phyloP scores from a whole-genome alignment of 1,140 invertebrate species.

The Sycophaga agraensis region DNA sequence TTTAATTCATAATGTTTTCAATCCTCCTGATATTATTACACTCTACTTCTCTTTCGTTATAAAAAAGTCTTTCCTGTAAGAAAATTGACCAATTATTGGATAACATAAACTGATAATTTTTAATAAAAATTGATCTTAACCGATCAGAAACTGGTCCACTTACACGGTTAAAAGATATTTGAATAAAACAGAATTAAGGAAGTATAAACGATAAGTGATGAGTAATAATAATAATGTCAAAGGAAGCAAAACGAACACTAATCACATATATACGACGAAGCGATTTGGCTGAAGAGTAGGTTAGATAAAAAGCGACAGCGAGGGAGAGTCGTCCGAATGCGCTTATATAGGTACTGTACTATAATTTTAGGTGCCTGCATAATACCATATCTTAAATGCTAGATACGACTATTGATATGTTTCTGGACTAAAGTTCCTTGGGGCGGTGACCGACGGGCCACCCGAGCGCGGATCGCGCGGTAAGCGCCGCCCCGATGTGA shows the following conservation, averaged over 20 bases:
- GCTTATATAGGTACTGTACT: conserved; percentile 23
- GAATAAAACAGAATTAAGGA: too few relatives aligned
- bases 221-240: neutral
- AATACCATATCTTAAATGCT: conserved; percentile 30
- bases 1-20: too few relatives aligned
- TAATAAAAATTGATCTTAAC: too few relatives aligned
- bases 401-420: conserved; percentile 33
- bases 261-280: neutral
- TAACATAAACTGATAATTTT: too few relatives aligned
- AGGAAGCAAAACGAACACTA: neutral
- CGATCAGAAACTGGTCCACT: too few relatives aligned
- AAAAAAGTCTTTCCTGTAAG: too few relatives aligned
- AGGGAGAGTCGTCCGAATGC: conserved; percentile 20
- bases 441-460: conserved; percentile 25
- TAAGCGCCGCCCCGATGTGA: conserved; percentile 49
- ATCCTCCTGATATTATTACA: too few relatives aligned
- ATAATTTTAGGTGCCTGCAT: conserved; percentile 29
- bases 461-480: conserved; percentile 35
- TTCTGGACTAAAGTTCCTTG: conserved; percentile 56
- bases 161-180: too few relatives aligned
- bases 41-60: too few relatives aligned
- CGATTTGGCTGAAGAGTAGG: neutral
- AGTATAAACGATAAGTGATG: too few relatives aligned
- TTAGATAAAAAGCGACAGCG: neutral
- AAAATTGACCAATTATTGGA: too few relatives aligned